Base-by-base conservation (phyloP, 2,113 vertebrate species). In the Grammomys dolichurus region DNA sequence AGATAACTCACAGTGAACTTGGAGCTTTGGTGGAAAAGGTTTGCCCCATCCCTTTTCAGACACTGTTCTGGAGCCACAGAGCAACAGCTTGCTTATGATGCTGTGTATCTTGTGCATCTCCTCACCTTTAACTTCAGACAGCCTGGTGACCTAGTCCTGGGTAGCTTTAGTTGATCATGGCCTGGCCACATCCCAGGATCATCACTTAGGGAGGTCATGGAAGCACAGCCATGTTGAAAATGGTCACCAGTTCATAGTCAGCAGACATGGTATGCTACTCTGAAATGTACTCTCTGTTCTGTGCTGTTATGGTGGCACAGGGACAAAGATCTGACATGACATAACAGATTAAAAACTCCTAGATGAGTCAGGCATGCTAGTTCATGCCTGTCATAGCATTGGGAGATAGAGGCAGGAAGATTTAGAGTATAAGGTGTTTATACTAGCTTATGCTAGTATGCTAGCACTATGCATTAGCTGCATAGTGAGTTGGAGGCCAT, bases 1-100 rank as follows among this genome's bases (percentile, higher is more conserved):
- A 80, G 69, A 31, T 80, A 87, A 72, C 75, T 93, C 40, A 3
- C 31, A 5, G 69, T 76, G 69, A 95, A 85, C 86, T 58, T 72
- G 92, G 89, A 73, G 36, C 65, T 92, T 95, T 90, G 87, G 40
- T 94, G 48, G 80, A 73, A 12, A 93, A 84, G 51, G 89, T 67
- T 46, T 16, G 51, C 6, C 36, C n/a, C 13, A 20, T 60, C 33
- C 22, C 84, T 72, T 94, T 82, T 33, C 40, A 43, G 10, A 46
- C 90, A 36, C 17, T 84, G 91, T n/a, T 69, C 16, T 93, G 84
- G 82, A 84, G 8, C 26, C 4, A 0, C 51, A 90, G 36, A 89
- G 26, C 17, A n/a, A n/a, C n/a, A n/a, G 8, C 65, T 6, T 95
- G 80, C 75, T 63, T n/a, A 28, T 22, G 20, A 72, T 75, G 1